phyloP scores from a whole-genome alignment of 2,113 vertebrate species.

The Proteles cristata region DNA sequence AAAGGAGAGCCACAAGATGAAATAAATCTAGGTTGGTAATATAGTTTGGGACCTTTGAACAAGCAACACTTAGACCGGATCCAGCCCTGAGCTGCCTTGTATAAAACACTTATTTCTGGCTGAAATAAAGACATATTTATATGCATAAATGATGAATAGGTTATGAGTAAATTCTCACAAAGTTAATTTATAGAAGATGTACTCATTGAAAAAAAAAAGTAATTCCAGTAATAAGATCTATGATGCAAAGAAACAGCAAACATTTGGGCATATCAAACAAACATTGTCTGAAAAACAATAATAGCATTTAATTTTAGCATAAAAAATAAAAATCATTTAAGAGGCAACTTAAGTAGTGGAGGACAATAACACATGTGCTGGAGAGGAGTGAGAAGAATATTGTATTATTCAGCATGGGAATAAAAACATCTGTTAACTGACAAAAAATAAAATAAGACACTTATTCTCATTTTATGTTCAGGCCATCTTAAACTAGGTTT shows the following conservation, averaged over 20 bases:
- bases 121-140: conserved; percentile 12
- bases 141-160: conserved; percentile 7
- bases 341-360: background rate
- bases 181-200: background rate
- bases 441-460: background rate
- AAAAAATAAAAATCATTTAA: background rate
- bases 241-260: background rate
- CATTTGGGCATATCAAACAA: background rate
- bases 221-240: background rate
- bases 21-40: background rate
- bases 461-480: background rate
- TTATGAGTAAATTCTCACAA: conserved; percentile 1
- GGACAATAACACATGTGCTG: background rate
- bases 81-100: background rate
- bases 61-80: background rate
- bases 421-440: conserved; percentile 12
- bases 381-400: background rate
- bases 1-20: background rate
- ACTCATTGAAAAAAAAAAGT: background rate
- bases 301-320: background rate
- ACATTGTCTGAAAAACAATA: background rate
- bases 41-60: background rate
- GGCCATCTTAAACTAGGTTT: background rate
- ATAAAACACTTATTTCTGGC: background rate
- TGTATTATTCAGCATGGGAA: conserved; percentile 10